Base-by-base conservation (phyloP, 2,113 vertebrate genomes). In the Odocoileus hemionus region DNA sequence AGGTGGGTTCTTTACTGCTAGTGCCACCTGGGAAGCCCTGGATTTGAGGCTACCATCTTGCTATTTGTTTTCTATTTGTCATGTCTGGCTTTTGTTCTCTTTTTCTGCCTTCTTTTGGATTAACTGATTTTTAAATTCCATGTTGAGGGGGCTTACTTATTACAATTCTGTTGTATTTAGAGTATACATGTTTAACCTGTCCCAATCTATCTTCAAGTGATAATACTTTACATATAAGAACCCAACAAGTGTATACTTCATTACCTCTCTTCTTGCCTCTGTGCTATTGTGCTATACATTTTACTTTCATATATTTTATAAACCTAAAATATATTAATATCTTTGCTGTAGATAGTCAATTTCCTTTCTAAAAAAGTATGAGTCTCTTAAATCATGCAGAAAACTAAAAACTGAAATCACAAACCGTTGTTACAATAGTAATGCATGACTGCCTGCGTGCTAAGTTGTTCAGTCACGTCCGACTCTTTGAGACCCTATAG, bases 371-470 rank as follows among this genome's bases (percentile, higher is more conserved):
- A 36, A 55, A n/a, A 83, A 84, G 12, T 54, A 54, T 55, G 19
- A 23, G 7, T 43, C 36, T 92, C 16, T 67, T 55, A 64, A 82
- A 54, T 64, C 36, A 61, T 6, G 5, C 39, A 50, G 61, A 92
- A 91, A 89, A 55, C 16, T 76, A 64, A 92, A 64, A 64, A 30
- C 11, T 92, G 17, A 28, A 92, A 30, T 90, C 76, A 79, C 70
- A 60, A 47, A 26, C 50, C 25, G 30, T 64, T 30, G 47, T 83
- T 92, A 33, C 17, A 67, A 43, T 67, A 83, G 80, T 39, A 33
- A 70, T 23, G 67, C 67, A 23, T 23, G n/a, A 70, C 19, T 70
- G 67, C n/a, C 67, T 70, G 19, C 0, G 0, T 39, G 67, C 67
- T 12, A 39, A 39, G n/a, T 70, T 23, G n/a, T 6, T 70, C n/a